Percentiles rank a stretch among this genome's conserved stretches.
phyloP scores from a whole-genome alignment of 2,113 vertebrate species.

The Glareola pratincola region DNA sequence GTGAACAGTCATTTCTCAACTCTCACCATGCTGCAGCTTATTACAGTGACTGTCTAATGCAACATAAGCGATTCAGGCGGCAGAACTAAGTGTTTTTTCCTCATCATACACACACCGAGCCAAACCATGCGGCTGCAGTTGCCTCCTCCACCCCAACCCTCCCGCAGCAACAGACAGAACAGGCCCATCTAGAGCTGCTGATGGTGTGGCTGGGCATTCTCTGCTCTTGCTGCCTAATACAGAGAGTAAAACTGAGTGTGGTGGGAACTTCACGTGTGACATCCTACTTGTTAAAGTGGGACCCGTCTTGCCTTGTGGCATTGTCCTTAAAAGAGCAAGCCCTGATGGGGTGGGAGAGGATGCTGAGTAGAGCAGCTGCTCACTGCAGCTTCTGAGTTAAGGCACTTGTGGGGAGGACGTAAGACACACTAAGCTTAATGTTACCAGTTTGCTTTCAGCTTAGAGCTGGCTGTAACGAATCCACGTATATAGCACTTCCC shows the following conservation, averaged over 20 bases:
- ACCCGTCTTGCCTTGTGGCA: neutral
- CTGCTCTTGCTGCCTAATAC: neutral
- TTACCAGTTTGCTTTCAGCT: neutral
- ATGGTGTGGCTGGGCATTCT: accelerated
- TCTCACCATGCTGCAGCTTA: neutral
- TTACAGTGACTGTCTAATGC: neutral
- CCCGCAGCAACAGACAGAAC: neutral
- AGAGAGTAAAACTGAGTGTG: neutral
- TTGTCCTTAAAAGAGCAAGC: neutral
- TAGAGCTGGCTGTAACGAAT: neutral
- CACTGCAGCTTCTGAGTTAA: neutral
- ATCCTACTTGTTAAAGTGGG: neutral
- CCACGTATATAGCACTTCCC: neutral
- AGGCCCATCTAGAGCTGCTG: neutral
- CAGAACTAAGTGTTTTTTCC: neutral
- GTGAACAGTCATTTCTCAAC: neutral
- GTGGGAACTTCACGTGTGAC: neutral
- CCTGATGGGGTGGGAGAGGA: neutral
- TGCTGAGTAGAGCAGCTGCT: neutral
- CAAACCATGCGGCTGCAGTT: neutral
- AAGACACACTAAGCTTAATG: too few species aligned
- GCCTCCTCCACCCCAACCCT: neutral
- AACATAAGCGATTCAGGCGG: neutral
- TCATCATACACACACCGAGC: neutral
- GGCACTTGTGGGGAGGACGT: neutral